Evolutionary conservation across 1,140 invertebrate genomes (phyloP).

Genomic region (Chironomus striatipennis): DNA sequence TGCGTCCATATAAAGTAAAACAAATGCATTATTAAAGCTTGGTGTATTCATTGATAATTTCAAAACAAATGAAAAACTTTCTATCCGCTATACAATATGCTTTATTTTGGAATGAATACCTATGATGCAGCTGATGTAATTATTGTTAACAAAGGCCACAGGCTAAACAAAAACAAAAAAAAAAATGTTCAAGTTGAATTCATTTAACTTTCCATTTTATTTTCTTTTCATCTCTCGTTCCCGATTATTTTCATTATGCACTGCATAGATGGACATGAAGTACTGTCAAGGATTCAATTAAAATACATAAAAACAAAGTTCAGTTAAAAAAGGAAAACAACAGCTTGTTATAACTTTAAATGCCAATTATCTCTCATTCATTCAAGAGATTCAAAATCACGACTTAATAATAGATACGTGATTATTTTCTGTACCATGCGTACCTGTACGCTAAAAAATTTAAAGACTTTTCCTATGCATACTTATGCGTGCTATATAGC

Average conservation of each 20-base stretch:
- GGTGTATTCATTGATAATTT: background rate
- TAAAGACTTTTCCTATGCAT: no score
- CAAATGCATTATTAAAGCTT: background rate
- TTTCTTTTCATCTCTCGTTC: no score
- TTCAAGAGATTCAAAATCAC: no score
- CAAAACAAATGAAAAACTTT: constrained; percentile 1
- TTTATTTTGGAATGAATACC: background rate
- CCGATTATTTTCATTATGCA: no score
- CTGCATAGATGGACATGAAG: background rate
- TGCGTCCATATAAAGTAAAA: background rate
- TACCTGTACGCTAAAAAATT: no score
- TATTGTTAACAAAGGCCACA: background rate
- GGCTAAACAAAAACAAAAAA: background rate
- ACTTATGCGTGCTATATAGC: no score
- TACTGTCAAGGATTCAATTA: background rate
- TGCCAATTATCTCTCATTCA: no score
- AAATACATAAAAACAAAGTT: background rate
- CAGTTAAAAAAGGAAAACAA: background rate
- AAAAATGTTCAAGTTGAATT: background rate
- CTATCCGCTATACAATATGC: background rate
- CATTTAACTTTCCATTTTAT: background rate
- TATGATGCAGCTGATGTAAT: background rate
- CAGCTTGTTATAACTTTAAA: no score
- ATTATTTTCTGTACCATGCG: no score
- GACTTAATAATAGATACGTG: no score